Base-by-base conservation (phyloP, 2,113 vertebrate genomes). In the Psophia crepitans region DNA sequence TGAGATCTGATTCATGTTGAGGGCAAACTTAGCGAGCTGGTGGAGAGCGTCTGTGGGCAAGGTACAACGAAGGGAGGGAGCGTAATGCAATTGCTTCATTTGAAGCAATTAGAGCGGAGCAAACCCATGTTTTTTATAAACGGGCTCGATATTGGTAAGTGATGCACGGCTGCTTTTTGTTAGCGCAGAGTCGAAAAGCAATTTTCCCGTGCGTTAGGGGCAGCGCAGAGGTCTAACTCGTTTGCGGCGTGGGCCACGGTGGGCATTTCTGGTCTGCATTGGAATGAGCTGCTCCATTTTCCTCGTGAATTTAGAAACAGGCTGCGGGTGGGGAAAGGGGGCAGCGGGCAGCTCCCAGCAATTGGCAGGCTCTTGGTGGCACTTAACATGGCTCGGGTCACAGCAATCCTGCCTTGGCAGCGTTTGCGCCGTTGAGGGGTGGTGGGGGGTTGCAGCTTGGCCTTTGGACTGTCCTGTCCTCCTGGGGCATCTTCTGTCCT, bases 21-120 rank as follows among this genome's bases (percentile, higher is more conserved):
- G 87, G 56, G 82, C 56, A 90, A 53, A 19, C 49, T n/a, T 35
- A 23, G 49, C 0, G 13, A 70, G 77, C 88, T 75, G 88, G 60
- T 78, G 77, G 60, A 48, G 83, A 96, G 74, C 1, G 13, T 64
- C 82, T 24, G 44, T 46, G 6, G 2, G 84, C 0, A 8, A 82
- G 78, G 61, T 37, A 18, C 60, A 28, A 37, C 4, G 74, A 39
- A 54, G 46, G 48, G 58, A 48, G 70, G 66, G 48, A 46, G 37
- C 6, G 5, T 48, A 66, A 63, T 58, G 89, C 82, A 64, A 80
- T 63, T 82, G 74, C 93, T 93, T 75, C 70, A 9, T 60, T 79
- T 51, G 75, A 56, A 92, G 93, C 86, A 83, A 78, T 88, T 82
- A 79, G 74, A 96, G 93, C 39, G 1, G 53, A 94, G 89, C 61